These are phyloP conservation scores for Lethrus apterus DNA, from an alignment of 1,140 invertebrate genomes.

Conservation along the genomic window DNA sequence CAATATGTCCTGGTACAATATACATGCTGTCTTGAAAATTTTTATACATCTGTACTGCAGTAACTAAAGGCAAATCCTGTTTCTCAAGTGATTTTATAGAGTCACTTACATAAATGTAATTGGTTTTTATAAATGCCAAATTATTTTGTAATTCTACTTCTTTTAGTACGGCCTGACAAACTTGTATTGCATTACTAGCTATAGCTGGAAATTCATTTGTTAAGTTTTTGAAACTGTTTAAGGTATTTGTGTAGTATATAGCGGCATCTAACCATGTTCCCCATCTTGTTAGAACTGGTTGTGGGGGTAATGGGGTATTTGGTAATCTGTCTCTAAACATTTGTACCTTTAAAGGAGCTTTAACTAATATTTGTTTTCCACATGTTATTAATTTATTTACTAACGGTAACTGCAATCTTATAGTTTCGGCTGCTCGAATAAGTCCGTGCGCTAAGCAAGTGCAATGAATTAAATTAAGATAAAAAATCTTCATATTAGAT, in stretches of 20 bases:
- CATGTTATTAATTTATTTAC: constrained; percentile 10
- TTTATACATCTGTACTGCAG: not conserved
- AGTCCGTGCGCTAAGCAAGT: not conserved
- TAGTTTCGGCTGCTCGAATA: not conserved
- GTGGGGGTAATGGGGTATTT: constrained; percentile 4
- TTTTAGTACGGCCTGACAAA: not conserved
- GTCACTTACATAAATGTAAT: constrained; percentile 3
- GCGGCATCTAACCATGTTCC: constrained; percentile 40
- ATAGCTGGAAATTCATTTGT: constrained; percentile 2
- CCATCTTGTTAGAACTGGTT: constrained; percentile 26
- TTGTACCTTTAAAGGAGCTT: constrained; percentile 7
- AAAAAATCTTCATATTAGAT: constrained; percentile 6
- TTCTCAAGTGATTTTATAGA: constrained; percentile 8
- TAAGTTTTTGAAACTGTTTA: constrained; percentile 16
- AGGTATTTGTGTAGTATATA: constrained; percentile 33
- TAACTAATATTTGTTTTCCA: constrained; percentile 7
- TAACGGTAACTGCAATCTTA: constrained; percentile 3
- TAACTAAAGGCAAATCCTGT: constrained; percentile 1
- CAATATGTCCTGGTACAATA: constrained; percentile 1
- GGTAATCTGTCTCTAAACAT: constrained; percentile 6
- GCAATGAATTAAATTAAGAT: constrained; percentile 4
- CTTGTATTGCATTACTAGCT: constrained; percentile 8
- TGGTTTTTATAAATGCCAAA: constrained; percentile 4
- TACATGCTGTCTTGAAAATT: not conserved
- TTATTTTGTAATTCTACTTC: constrained; percentile 5